Evolutionary conservation across 37 sponge, comb jelly and placozoan genomes (phyloP).

Genomic region (Halisarca cf. caerulea): DNA sequence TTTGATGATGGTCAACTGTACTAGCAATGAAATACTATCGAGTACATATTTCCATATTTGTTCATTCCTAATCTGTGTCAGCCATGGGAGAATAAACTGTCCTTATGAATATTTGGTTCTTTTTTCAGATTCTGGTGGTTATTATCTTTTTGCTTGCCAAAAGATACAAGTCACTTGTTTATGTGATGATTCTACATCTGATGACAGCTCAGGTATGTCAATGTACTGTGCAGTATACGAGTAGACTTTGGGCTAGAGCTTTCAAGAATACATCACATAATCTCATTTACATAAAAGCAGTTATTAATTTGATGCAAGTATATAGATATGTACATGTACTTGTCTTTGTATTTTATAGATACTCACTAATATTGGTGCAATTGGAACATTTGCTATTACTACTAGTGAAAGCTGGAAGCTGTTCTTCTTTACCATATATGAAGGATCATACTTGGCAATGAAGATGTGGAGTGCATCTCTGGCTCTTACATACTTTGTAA

Average conservation of each 20-base stretch:
- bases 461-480: slow-evolving; percentile 3
- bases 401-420: background rate
- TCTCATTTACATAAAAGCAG: too few species aligned
- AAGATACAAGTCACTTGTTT: slow-evolving; percentile 46
- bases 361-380: background rate
- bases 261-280: too few species aligned
- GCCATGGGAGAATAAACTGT: too few species aligned
- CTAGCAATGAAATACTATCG: too few species aligned
- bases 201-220: slow-evolving; percentile 69
- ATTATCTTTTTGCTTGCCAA: slow-evolving; percentile 47
- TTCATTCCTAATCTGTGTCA: too few species aligned
- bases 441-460: background rate
- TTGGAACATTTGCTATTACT: background rate
- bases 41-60: too few species aligned
- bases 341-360: background rate
- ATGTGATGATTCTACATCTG: slow-evolving; percentile 60
- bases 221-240: too few species aligned
- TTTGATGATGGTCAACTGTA: too few species aligned
- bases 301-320: too few species aligned
- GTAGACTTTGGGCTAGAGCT: too few species aligned
- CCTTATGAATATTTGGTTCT: too few species aligned
- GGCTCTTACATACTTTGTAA: background rate
- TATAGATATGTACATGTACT: background rate
- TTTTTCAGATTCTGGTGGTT: slow-evolving; percentile 45
- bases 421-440: background rate